Base-by-base conservation (phyloP, 2,113 vertebrate species). In the Geococcyx californianus region DNA sequence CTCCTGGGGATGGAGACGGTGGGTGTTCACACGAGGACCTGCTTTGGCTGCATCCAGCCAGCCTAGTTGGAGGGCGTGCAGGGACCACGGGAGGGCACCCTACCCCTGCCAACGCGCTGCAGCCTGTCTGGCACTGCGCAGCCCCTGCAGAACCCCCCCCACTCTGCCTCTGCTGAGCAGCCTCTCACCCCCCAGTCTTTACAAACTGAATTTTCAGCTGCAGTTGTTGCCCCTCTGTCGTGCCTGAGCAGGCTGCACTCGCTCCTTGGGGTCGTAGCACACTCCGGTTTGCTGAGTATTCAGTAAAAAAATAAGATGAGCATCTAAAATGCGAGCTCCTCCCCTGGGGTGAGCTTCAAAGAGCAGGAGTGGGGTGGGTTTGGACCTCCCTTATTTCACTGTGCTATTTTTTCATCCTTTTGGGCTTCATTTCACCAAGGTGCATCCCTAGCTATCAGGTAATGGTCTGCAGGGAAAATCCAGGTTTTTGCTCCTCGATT, bases 1-100 rank as follows among this genome's bases (percentile, higher is more conserved):
- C 98, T 99, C 26, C 97, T 99, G 94, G 99, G 99, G 40, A 99
- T 99, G 99, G 99, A 99, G 38, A 99, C 98, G 60, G 98, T 99
- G 89, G 93, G 98, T 38, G 16, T 11, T 11, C 1, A 1, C 5
- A 1, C 0, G 0, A 13, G 7, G 33, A 6, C 23, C 59, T 18
- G 49, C 55, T 40, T 13, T 0, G 0, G 77, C 64, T 2, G 2
- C 55, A 4, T 31, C 66, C 72, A 79, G 42, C 47, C 1, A 0
- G n/a, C 10, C 42, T 44, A 33, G 19, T 13, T 0, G 52, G 63
- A 77, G 58, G 45, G 5, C 5, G 13, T 3, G 5, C 36, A 38
- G 54, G 64, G 47, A 67, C 80, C 84, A 75, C 73, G 31, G 78
- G 93, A 84, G 93, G 88, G 78, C 88, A 94, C 54, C 70, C 87